Evolutionary conservation across 2,888 invertebrate genomes (phyloP), one percentile per base, ranked within the genome.

Genomic region (Isoperla grammatica): DNA sequence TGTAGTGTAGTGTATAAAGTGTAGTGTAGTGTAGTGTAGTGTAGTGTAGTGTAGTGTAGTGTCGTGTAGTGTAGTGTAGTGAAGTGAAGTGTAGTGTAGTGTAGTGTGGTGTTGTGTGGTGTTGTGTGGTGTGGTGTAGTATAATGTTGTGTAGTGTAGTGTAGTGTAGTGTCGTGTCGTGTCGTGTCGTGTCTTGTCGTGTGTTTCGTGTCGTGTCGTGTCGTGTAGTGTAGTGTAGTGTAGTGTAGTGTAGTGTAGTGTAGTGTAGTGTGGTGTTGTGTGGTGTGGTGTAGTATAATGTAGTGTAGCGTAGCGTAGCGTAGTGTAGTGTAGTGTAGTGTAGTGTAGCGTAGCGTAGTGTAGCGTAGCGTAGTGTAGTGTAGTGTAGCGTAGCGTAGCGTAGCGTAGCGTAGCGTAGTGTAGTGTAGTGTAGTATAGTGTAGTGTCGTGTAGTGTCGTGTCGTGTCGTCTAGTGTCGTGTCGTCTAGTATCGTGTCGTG

Each of bases 161-260:
- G 29, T 29, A 29, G 29, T 29, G 29, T 29, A 29, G 29, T 48
- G 22, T 15, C 4, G 29, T 29, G 29, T 48, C 8, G 22, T 48
- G 22, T 48, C 8, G 15, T 17, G 48, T 29, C 4, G 22, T 2
- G 48, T 48, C 8, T 6, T 48, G 17, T 17, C 8, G 22, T 48
- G 19, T 48, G 15, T 48, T 3, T 17, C 8, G 29, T 29, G 29
- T 29, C 29, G 29, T 29, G 29, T 29, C 4, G 29, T 29, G 29
- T 29, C 8, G 8, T 48, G 22, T 15, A 15, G 22, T 17, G 3
- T 48, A 48, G 22, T 48, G 22, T 48, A 15, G 22, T 17, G 19
- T 48, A 48, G 22, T 48, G 22, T 48, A 48, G 15, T 17, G 48
- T 48, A 48, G 22, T 2, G 48, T 48, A 48, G 22, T 48, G 17